Conservation (phyloP, 2,888 invertebrate species). For the Andrena dorsata region DNA sequence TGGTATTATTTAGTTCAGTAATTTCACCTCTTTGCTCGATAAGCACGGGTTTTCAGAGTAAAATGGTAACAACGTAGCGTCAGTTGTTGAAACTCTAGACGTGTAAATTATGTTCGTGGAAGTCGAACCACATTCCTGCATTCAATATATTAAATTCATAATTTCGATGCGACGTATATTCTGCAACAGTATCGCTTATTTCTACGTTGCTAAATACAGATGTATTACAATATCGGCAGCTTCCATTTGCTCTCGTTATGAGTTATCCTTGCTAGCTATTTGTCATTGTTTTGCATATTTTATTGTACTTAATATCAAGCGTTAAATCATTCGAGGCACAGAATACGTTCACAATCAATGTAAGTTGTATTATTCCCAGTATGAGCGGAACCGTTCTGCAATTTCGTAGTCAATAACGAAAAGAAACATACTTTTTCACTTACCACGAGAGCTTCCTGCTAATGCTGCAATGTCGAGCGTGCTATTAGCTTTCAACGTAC, state of each 20-base stretch:
- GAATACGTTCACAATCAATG: not conserved
- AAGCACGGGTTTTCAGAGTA: not conserved
- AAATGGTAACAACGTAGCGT: not conserved
- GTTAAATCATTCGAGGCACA: not conserved
- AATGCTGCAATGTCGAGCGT: conserved; percentile 19
- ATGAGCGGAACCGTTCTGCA: not conserved
- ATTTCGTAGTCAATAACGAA: conserved; percentile 37
- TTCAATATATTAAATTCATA: conserved; percentile 34
- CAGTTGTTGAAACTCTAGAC: conserved; percentile 3
- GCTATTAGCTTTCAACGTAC: conserved; percentile 13
- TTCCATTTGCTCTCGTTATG: not conserved
- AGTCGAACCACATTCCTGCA: not conserved
- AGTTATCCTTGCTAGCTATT: not conserved
- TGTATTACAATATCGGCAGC: not conserved
- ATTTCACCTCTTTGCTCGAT: not conserved
- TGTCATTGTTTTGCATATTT: too few species aligned
- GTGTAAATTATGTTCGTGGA: not conserved
- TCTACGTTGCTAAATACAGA: not conserved
- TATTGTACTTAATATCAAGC: too few species aligned
- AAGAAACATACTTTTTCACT: conserved; percentile 54
- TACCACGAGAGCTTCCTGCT: conserved; percentile 45
- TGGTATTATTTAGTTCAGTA: not conserved
- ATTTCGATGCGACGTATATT: conserved; percentile 9
- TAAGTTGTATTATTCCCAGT: conserved; percentile 1
- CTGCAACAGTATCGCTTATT: not conserved